Evolutionary conservation across 2,113 vertebrate genomes (phyloP).

Genomic region (Orcinus orca): DNA sequence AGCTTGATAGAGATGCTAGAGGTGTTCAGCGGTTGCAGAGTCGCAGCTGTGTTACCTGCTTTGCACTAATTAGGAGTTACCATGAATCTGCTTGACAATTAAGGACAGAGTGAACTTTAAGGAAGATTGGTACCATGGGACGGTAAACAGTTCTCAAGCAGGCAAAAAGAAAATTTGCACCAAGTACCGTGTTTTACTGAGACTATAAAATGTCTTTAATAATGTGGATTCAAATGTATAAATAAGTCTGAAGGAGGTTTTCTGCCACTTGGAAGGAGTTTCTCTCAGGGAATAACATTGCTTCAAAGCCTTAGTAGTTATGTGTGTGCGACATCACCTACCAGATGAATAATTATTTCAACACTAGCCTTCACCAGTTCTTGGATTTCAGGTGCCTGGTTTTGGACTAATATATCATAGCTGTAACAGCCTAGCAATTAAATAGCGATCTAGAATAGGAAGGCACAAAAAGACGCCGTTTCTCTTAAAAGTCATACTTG

Average conservation of each 20-base stretch:
- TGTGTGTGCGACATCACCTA: background rate
- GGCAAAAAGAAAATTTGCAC: slow-evolving; percentile 56
- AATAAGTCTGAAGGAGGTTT: slow-evolving; percentile 7
- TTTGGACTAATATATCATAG: background rate
- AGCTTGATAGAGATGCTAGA: slow-evolving; percentile 30
- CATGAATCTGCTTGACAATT: slow-evolving; percentile 76
- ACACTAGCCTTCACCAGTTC: background rate
- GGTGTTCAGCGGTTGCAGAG: slow-evolving; percentile 19
- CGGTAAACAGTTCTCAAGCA: slow-evolving; percentile 65
- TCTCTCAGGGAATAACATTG: background rate
- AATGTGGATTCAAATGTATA: background rate
- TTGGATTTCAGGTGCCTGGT: background rate
- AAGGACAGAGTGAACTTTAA: slow-evolving; percentile 79
- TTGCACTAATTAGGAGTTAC: slow-evolving; percentile 78
- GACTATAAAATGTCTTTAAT: slow-evolving; percentile 30
- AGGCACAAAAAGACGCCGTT: background rate
- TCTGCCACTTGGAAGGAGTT: background rate
- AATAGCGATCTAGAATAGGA: background rate
- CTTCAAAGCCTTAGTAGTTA: background rate
- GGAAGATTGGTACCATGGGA: slow-evolving; percentile 65
- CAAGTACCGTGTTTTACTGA: slow-evolving; percentile 12
- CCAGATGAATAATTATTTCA: background rate
- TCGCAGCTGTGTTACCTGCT: slow-evolving; percentile 65
- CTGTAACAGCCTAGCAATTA: background rate
- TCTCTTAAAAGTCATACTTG: background rate